Evolutionary conservation across 2,888 invertebrate genomes (phyloP).

Genomic region (Parascotia fuliginaria): DNA sequence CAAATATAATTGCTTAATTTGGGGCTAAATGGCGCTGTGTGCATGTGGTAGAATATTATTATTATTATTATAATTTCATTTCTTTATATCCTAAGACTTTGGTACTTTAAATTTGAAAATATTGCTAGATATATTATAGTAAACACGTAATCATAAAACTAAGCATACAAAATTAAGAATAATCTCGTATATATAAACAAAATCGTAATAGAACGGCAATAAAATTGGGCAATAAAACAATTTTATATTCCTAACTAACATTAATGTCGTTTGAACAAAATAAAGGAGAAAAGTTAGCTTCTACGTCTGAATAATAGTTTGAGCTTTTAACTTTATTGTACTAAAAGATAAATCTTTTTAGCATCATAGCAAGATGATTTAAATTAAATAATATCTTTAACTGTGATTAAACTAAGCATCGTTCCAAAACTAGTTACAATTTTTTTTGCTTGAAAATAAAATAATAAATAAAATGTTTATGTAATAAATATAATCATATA

Average conservation of each 20-base stretch:
- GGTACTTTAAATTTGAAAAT: too few relatives aligned
- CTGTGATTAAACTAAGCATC: too few relatives aligned
- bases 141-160: neutral
- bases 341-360: neutral
- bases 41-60: too few relatives aligned
- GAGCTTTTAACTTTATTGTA: slow-evolving; percentile 12
- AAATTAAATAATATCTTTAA: neutral
- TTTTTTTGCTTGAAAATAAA: too few relatives aligned
- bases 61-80: too few relatives aligned
- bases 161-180: slow-evolving; percentile 6
- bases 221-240: slow-evolving; percentile 32
- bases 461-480: too few relatives aligned
- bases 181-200: slow-evolving; percentile 18
- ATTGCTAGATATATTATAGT: too few relatives aligned
- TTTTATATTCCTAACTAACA: slow-evolving; percentile 21
- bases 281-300: slow-evolving; percentile 35
- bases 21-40: too few relatives aligned
- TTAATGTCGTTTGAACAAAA: slow-evolving; percentile 22
- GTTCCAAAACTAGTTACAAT: too few relatives aligned
- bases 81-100: too few relatives aligned
- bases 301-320: slow-evolving; percentile 13
- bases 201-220: slow-evolving; percentile 30
- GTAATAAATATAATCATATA: too few relatives aligned
- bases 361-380: neutral
- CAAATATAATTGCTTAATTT: too few relatives aligned